These are phyloP conservation scores for Opisthograptis luteolata DNA, from an alignment of 2,888 invertebrate genomes.

Conservation along the genomic window DNA sequence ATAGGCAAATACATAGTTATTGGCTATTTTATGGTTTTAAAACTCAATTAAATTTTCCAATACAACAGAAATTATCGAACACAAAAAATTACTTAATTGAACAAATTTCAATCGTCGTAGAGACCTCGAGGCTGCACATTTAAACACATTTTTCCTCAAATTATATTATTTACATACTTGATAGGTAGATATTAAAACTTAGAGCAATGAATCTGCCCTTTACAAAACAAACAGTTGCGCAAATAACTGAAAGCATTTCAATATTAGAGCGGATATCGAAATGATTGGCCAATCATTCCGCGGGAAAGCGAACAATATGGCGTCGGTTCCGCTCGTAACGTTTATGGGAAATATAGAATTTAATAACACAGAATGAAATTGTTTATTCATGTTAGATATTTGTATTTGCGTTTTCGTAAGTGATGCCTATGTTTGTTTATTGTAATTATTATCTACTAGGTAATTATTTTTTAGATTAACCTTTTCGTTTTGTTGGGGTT, in stretches of 20 bases:
- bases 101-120: too few species aligned
- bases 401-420: slow-evolving; percentile 17
- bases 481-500: too few species aligned
- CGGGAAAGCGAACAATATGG: slow-evolving; percentile 74
- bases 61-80: too few species aligned
- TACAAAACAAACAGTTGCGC: slow-evolving; percentile 8
- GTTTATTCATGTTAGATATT: slow-evolving; percentile 44
- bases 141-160: too few species aligned
- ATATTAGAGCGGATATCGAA: slow-evolving; percentile 59
- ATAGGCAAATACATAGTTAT: too few species aligned
- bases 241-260: slow-evolving; percentile 22
- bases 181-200: not conserved
- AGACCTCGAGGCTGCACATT: too few species aligned
- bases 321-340: slow-evolving; percentile 59
- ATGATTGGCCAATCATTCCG: slow-evolving; percentile 65
- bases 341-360: slow-evolving; percentile 53
- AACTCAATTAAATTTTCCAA: too few species aligned
- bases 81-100: too few species aligned
- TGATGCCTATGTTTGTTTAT: slow-evolving; percentile 34
- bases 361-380: slow-evolving; percentile 57
- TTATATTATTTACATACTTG: too few species aligned
- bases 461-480: too few species aligned
- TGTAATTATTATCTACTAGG: too few species aligned
- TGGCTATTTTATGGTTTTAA: too few species aligned
- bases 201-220: slow-evolving; percentile 1